Conservation (phyloP, 2,888 invertebrate species). For the Sinopyrophorus schimmeli region DNA sequence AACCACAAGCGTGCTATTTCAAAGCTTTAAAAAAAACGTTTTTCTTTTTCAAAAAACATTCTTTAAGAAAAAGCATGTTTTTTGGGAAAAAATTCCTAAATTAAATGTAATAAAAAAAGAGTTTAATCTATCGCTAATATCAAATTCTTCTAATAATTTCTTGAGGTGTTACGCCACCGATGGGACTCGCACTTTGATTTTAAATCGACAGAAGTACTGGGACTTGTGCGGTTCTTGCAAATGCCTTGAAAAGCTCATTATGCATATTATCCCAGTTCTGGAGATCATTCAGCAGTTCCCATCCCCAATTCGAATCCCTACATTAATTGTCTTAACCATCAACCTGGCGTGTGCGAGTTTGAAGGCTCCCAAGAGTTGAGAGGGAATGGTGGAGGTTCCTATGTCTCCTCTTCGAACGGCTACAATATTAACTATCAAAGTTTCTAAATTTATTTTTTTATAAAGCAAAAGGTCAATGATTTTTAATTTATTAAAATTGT, state of each 20-base stretch:
- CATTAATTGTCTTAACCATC: conserved; percentile 17
- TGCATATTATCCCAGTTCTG: conserved; percentile 20
- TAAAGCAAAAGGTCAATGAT: too few species aligned
- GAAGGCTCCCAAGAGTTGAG: neutral
- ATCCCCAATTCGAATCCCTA: conserved; percentile 27
- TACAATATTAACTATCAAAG: too few species aligned
- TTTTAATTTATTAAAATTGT: too few species aligned
- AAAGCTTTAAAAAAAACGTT: too few species aligned
- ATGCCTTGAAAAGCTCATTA: conserved; percentile 12
- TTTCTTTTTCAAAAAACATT: too few species aligned
- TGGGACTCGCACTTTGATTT: neutral
- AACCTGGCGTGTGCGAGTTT: conserved; percentile 18
- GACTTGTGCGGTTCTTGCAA: conserved; percentile 13
- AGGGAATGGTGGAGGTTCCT: neutral
- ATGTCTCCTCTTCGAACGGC: neutral
- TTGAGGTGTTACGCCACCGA: conserved; percentile 4
- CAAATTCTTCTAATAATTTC: conserved; percentile 1
- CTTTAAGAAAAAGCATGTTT: too few species aligned
- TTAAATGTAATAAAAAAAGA: too few species aligned
- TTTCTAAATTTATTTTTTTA: too few species aligned
- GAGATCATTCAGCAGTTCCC: conserved; percentile 17
- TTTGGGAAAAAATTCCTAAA: too few species aligned
- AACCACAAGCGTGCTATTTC: too few species aligned
- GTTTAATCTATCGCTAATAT: too few species aligned
- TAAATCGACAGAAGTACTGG: neutral